Percentiles rank a stretch among this genome's conserved stretches.
These are phyloP conservation scores for Dicycla oo DNA, from an alignment of 2,888 invertebrate species.

Conservation along the genomic window DNA sequence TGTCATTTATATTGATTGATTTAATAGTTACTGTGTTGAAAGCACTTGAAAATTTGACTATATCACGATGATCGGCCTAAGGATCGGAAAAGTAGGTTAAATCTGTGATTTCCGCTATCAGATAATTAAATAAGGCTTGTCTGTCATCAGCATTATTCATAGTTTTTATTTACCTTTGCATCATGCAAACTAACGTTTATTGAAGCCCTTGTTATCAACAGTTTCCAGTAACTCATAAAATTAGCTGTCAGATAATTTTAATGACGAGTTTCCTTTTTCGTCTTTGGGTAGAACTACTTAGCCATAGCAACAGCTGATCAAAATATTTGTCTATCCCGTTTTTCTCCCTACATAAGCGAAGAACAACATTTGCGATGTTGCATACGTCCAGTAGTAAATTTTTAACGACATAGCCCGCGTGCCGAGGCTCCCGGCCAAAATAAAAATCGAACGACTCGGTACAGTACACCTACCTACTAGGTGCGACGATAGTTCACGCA, in stretches of 20 bases:
- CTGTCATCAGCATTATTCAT: conserved; percentile 18
- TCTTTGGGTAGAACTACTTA: not conserved
- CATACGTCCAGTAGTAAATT: conserved; percentile 75
- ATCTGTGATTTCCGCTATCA: conserved; percentile 16
- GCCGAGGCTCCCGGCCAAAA: conserved; percentile 70
- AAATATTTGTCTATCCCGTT: conserved; percentile 27
- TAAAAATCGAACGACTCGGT: conserved; percentile 69
- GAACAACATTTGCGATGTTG: conserved; percentile 56
- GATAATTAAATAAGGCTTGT: conserved; percentile 10
- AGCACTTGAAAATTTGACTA: conserved; percentile 17
- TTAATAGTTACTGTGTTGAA: conserved; percentile 11
- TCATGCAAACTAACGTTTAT: conserved; percentile 14
- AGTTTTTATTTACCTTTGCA: conserved; percentile 16
- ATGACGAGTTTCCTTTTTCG: conserved; percentile 4
- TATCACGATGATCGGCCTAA: conserved; percentile 16
- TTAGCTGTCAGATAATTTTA: not conserved
- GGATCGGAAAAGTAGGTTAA: conserved; percentile 22
- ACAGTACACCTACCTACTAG: conserved; percentile 52
- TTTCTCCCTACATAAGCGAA: conserved; percentile 39
- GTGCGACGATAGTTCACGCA: conserved; percentile 22
- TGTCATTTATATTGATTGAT: conserved; percentile 49
- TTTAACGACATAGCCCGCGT: conserved; percentile 74
- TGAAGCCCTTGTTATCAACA: conserved; percentile 28
- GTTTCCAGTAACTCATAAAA: conserved; percentile 14
- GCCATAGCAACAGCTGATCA: conserved; percentile 47